These are phyloP conservation scores for Chinchilla lanigera DNA, from an alignment of 2,113 vertebrate species.

Conservation along the genomic window DNA sequence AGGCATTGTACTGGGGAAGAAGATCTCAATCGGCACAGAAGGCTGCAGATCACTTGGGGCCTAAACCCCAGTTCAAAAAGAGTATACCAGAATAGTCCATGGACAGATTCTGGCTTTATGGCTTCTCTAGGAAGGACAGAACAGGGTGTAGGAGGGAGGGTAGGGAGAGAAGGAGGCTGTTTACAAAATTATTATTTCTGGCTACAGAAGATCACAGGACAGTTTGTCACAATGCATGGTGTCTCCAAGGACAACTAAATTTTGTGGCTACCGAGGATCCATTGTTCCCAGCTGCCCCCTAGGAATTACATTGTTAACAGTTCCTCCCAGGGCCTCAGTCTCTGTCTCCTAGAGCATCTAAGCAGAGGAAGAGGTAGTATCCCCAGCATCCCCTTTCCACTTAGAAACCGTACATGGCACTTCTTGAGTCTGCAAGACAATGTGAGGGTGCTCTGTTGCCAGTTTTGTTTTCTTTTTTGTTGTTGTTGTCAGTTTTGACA, in stretches of 20 bases:
- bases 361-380: not conserved
- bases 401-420: not conserved
- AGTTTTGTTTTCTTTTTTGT: too few species aligned
- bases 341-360: not conserved
- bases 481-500: too few species aligned
- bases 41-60: not conserved
- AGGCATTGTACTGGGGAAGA: not conserved
- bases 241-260: constrained; percentile 40
- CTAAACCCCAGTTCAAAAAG: not conserved
- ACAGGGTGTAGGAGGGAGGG: not conserved
- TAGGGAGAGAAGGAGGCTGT: not conserved
- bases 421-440: not conserved
- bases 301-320: constrained; percentile 50
- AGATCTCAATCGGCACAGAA: not conserved
- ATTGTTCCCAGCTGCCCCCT: constrained; percentile 53
- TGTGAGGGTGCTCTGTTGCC: not conserved
- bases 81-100: not conserved
- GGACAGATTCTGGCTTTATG: not conserved
- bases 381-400: not conserved
- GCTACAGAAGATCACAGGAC: not conserved
- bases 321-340: constrained; percentile 34
- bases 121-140: not conserved
- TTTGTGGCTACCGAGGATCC: constrained; percentile 44
- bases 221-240: constrained; percentile 58
- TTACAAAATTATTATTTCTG: constrained; percentile 41